A percentile compares a stretch with the other conserved stretches of the same genome.
Conservation (phyloP, 2,888 invertebrate genomes). For the Tolmerus cingulatus region DNA sequence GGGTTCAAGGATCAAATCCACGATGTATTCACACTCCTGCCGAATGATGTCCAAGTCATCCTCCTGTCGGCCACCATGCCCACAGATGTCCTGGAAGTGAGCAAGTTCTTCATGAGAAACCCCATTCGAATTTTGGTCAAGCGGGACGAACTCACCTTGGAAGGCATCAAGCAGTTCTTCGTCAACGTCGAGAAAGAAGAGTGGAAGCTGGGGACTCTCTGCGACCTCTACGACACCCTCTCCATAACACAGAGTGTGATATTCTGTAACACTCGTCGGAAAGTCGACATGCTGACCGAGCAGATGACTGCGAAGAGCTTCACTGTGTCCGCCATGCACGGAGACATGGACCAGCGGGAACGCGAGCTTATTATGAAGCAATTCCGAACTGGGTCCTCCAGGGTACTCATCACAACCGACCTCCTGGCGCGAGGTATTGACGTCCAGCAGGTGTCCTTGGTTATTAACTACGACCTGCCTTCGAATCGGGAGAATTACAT, state of each 20-base stretch:
- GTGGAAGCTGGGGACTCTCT: conserved; percentile 93
- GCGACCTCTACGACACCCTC: conserved; percentile 97
- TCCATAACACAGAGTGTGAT: conserved; percentile 99
- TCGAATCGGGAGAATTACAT: conserved; percentile 99
- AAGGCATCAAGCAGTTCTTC: conserved; percentile 99
- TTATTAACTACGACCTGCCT: conserved; percentile 99
- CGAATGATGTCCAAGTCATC: conserved; percentile 91
- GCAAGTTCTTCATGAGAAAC: conserved; percentile 96
- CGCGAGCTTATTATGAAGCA: conserved; percentile 99
- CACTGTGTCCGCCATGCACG: conserved; percentile 99
- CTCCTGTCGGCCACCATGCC: conserved; percentile 99
- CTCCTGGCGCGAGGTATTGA: conserved; percentile 98
- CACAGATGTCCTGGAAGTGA: conserved; percentile 95
- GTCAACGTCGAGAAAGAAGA: conserved; percentile 92
- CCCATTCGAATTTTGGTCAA: conserved; percentile 97
- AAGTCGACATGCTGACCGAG: conserved; percentile 98
- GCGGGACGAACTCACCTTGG: conserved; percentile 93
- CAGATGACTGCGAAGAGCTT: conserved; percentile 95
- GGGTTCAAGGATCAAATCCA: conserved; percentile 99
- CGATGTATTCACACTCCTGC: conserved; percentile 94
- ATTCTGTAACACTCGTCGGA: conserved; percentile 99
- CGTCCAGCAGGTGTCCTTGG: conserved; percentile 99
- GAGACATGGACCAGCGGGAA: conserved; percentile 99
- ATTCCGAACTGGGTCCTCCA: conserved; percentile 98
- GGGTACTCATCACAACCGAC: conserved; percentile 98